These are phyloP conservation scores for Scomber colias DNA, from an alignment of 2,113 vertebrate genomes.

Conservation along the genomic window DNA sequence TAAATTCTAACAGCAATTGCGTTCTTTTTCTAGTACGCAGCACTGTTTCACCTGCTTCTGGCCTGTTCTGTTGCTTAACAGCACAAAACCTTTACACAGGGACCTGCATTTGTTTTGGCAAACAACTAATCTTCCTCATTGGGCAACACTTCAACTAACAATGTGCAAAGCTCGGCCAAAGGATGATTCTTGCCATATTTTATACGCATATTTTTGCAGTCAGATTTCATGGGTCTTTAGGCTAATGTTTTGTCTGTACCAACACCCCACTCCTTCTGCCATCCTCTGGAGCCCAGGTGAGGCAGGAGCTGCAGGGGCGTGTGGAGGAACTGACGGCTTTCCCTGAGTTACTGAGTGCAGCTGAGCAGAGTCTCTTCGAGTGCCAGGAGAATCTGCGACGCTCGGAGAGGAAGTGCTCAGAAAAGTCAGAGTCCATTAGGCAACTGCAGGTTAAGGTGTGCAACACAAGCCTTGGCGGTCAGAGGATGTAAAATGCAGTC, in stretches of 20 bases:
- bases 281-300: slow-evolving; percentile 82
- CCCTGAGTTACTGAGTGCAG: slow-evolving; percentile 80
- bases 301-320: slow-evolving; percentile 78
- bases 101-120: slow-evolving; percentile 1
- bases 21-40: neutral
- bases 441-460: slow-evolving; percentile 88
- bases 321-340: slow-evolving; percentile 82
- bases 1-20: neutral
- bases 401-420: slow-evolving; percentile 76
- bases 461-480: slow-evolving; percentile 22
- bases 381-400: slow-evolving; percentile 81
- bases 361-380: slow-evolving; percentile 79
- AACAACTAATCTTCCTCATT: neutral
- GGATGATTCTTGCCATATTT: neutral
- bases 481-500: slow-evolving; percentile 26
- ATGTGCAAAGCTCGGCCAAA: neutral
- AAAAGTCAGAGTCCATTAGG: slow-evolving; percentile 81
- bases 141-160: neutral
- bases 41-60: slow-evolving; percentile 1
- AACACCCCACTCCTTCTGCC: slow-evolving; percentile 27
- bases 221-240: slow-evolving; percentile 3
- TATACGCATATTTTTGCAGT: neutral
- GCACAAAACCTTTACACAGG: neutral
- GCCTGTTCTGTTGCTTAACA: slow-evolving; percentile 3
- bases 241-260: slow-evolving; percentile 44